Evolutionary conservation across 2,113 vertebrate genomes (phyloP).

Genomic region (Corythoichthys haematopterus): DNA sequence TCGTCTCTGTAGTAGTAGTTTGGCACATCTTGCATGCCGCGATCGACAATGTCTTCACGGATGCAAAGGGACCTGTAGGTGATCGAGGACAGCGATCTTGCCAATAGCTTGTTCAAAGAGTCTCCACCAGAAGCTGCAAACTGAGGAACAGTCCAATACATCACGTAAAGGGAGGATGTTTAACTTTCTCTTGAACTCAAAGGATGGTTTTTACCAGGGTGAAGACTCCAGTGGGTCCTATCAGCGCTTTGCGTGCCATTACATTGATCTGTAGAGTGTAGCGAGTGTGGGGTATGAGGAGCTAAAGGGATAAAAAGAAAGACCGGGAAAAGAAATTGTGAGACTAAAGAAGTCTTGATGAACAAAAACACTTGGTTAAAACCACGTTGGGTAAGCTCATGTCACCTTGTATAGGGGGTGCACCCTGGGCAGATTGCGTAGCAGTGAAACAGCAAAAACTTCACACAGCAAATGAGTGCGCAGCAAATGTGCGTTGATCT

Average conservation of each 20-base stretch:
- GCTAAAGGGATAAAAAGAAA: conserved; percentile 28
- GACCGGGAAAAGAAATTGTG: too few species aligned
- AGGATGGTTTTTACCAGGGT: conserved; percentile 18
- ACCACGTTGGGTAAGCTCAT: too few species aligned
- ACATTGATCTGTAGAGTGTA: conserved; percentile 63
- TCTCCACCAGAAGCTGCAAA: conserved; percentile 47
- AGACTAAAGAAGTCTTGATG: too few species aligned
- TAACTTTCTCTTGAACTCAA: neutral
- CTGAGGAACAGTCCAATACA: conserved; percentile 14
- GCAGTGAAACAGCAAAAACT: conserved; percentile 68
- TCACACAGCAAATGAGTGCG: conserved; percentile 74
- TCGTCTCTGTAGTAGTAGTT: conserved; percentile 77
- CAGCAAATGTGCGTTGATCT: conserved; percentile 70
- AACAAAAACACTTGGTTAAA: too few species aligned
- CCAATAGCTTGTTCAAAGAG: conserved; percentile 27
- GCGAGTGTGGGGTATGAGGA: conserved; percentile 56
- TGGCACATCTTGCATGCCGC: conserved; percentile 55
- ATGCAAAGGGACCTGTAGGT: conserved; percentile 76
- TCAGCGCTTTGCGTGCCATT: conserved; percentile 39
- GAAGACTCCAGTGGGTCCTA: conserved; percentile 42
- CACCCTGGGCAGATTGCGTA: conserved; percentile 69
- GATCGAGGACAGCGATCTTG: conserved; percentile 27
- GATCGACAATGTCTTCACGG: conserved; percentile 68
- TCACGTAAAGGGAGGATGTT: neutral
- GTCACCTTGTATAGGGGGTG: conserved; percentile 75